Evolutionary conservation across 2,113 vertebrate genomes (phyloP), one percentile per base, ranked within the genome.

Genomic region (Fulica atra): DNA sequence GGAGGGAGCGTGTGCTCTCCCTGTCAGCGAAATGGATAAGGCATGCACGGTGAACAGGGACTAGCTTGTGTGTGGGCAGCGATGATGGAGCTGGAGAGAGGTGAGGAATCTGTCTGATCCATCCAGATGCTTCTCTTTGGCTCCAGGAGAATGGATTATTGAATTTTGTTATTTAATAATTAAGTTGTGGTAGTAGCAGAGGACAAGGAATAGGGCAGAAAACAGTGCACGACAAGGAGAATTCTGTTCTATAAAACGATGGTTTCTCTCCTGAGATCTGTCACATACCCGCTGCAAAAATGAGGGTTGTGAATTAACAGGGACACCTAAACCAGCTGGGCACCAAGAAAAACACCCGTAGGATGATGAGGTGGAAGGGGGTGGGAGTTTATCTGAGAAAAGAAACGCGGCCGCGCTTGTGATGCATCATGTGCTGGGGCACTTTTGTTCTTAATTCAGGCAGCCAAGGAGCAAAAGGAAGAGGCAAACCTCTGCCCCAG

Each of bases 351-450:
- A 95, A 64, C 63, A n/a, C 81, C n/a, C 6, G 33, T 94, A 23
- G 92, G 95, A 82, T 42, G 92, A 85, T 42, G 92, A 85, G 66
- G 82, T 76, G 78, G 44, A 79, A 73, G 53, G 79, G 44, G 74
- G 85, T 91, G 93, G 93, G 92, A 89, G 93, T 96, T 96, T 89
- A 26, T 87, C 87, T 89, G 78, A 85, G 89, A 88, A 83, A 83
- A 88, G 91, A 85, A 93, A 46, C 10, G 5, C 70, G 23, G 78
- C 16, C 35, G 53, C 87, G 35, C 70, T 33, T 12, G 23, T 68
- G 93, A 64, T 87, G 53, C 40, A 46, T 95, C 81, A 61, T 53
- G 95, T 31, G 19, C 84, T 68, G 61, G 70, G 65, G 53, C 1
- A 7, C 91, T 86, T 93, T 72, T 88, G 68, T 79, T 92, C 82